These are phyloP conservation scores for Drosophila truncata DNA, from an alignment of 1,140 invertebrate species.

Conservation along the genomic window DNA sequence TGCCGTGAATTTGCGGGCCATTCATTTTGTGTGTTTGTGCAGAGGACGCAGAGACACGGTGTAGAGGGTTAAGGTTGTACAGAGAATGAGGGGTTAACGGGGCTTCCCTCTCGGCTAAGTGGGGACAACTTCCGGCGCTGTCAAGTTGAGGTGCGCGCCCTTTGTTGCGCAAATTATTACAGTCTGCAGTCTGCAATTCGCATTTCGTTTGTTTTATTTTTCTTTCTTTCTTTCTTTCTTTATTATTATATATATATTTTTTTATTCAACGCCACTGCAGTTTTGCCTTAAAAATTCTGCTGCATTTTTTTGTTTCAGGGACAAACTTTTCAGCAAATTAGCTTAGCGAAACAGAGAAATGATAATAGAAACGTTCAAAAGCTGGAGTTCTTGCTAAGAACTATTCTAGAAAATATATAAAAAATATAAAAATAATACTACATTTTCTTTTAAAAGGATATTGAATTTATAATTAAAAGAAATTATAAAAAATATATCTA, in stretches of 20 bases:
- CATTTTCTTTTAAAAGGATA: too few species aligned
- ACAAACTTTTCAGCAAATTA: constrained; percentile 34
- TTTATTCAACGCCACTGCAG: constrained; percentile 6
- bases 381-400: background rate
- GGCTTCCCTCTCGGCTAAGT: constrained; percentile 17
- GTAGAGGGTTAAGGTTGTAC: constrained; percentile 1
- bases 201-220: constrained; percentile 6
- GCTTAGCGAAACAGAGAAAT: constrained; percentile 2
- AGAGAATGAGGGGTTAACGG: background rate
- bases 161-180: constrained; percentile 46
- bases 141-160: constrained; percentile 26
- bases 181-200: constrained; percentile 22
- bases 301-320: constrained; percentile 27
- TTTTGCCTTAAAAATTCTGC: constrained; percentile 21
- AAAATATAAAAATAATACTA: background rate
- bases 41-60: background rate
- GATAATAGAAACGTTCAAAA: constrained; percentile 17
- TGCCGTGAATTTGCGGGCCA: constrained; percentile 52
- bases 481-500: too few species aligned
- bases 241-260: background rate
- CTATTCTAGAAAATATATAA: background rate
- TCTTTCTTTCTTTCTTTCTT: constrained; percentile 2
- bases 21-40: constrained; percentile 50
- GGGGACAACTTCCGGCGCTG: constrained; percentile 43
- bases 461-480: too few species aligned